Evolutionary conservation across 2,113 vertebrate species (phyloP), one percentile per base, ranked within the genome.

Genomic region (Gobio gobio): DNA sequence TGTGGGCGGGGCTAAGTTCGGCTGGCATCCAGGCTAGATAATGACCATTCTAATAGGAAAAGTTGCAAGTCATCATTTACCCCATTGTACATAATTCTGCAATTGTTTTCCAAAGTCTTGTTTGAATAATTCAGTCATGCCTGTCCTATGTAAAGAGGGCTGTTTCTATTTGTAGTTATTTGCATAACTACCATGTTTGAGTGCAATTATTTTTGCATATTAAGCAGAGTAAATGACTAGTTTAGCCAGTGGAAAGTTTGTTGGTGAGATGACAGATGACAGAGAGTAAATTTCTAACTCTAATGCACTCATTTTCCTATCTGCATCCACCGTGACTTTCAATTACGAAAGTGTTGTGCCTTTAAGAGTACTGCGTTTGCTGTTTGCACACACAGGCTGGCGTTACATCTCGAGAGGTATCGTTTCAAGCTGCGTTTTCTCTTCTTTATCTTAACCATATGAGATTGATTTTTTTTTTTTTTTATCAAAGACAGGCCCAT

Each of bases 171-270:
- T 59, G 20, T 72, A 79, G 54, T 66, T 83, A 45, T 83, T 45
- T 61, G 81, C 66, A 66, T 61, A 74, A 82, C 80, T 66, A 43
- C 72, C 45, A 56, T 85, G 84, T 86, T 80, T 85, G 87, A 86
- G 81, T 59, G 84, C 76, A 86, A 86, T 86, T 88, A 88, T 88
- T 72, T 86, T 68, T 33, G 49, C 24, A 29, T 76, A 83, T 47
- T 70, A 83, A 56, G 61, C 45, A 16, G 51, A 76, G 68, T 84
- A 86, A 83, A 88, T 83, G 58, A 40, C 68, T 64, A 76, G 66
- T 83, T 78, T 70, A 80, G 86, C 51, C 33, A 24, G 63, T 24
- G 24, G 51, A 81, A 68, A 40, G 81, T 36, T 82, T 79, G 80
- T 40, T 75, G 74, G 78, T 77, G 74, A 72, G 68, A 68, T 85